Evolutionary conservation across 2,113 vertebrate species (phyloP).

Genomic region (Vireo altiloquus): DNA sequence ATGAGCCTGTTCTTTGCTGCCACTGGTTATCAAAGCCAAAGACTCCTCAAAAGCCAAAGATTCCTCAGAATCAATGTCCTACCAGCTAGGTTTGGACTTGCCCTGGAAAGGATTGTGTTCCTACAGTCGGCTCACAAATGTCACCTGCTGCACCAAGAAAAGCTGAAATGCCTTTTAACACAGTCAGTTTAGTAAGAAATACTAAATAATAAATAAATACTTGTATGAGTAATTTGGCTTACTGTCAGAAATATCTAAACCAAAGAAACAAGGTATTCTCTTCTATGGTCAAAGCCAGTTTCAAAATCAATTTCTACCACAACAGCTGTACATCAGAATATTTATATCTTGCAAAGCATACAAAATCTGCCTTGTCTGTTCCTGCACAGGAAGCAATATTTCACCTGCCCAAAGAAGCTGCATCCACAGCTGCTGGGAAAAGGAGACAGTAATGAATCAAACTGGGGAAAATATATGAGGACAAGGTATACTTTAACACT

Average conservation of each 20-base stretch:
- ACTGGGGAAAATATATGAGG: not conserved
- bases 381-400: not conserved
- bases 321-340: not conserved
- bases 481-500: not conserved
- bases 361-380: not conserved
- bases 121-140: not conserved
- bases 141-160: not conserved
- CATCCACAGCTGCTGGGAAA: not conserved
- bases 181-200: not conserved
- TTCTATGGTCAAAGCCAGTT: not conserved
- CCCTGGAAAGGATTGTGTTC: not conserved
- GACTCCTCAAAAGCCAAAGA: no score
- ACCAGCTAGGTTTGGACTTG: not conserved
- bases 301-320: not conserved
- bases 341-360: not conserved
- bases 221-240: not conserved
- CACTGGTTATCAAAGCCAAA: not conserved
- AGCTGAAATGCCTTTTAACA: not conserved
- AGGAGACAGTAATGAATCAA: not conserved
- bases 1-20: not conserved
- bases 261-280: not conserved
- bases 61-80: not conserved
- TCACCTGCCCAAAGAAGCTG: not conserved
- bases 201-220: not conserved
- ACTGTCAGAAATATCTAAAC: not conserved